These are phyloP conservation scores for Tangara arthus DNA, from an alignment of 2,797 vertebrate species.

Conservation along the genomic window DNA sequence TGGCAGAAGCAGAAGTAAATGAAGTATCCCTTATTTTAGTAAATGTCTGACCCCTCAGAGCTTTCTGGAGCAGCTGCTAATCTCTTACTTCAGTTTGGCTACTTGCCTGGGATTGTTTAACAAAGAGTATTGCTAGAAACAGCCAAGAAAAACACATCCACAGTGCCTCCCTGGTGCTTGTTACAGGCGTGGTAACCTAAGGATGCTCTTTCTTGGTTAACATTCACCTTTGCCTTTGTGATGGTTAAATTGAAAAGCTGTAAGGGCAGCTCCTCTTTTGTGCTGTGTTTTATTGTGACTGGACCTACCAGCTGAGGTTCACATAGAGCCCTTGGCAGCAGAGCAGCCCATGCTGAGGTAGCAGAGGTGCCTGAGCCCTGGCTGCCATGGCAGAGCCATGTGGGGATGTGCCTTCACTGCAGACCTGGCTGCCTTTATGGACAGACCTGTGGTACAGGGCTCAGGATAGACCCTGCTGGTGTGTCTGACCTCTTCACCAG, in stretches of 20 bases:
- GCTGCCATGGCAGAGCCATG: accelerated
- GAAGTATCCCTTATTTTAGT: not conserved
- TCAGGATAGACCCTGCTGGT: not conserved
- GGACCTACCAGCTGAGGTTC: not conserved
- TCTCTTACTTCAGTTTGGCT: not conserved
- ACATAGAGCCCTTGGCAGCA: not conserved
- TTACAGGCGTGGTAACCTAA: not conserved
- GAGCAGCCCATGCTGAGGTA: not conserved
- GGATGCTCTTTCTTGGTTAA: not conserved
- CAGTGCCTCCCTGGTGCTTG: not conserved
- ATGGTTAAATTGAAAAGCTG: not conserved
- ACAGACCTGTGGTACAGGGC: not conserved
- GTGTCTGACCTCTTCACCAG: not conserved
- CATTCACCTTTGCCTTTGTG: not conserved
- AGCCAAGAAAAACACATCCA: not conserved
- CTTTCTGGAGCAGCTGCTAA: not conserved
- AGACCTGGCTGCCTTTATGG: not conserved
- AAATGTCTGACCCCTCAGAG: not conserved
- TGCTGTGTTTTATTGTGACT: not conserved
- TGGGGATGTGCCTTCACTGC: not conserved
- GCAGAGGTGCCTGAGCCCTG: not conserved
- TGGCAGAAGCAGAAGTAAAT: not conserved
- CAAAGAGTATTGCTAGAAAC: not conserved
- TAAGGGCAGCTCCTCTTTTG: not conserved
- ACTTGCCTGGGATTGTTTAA: not conserved